Evolutionary conservation across 2,888 invertebrate genomes (phyloP), one percentile per base, ranked within the genome.

Genomic region (Leucophenga maculata): DNA sequence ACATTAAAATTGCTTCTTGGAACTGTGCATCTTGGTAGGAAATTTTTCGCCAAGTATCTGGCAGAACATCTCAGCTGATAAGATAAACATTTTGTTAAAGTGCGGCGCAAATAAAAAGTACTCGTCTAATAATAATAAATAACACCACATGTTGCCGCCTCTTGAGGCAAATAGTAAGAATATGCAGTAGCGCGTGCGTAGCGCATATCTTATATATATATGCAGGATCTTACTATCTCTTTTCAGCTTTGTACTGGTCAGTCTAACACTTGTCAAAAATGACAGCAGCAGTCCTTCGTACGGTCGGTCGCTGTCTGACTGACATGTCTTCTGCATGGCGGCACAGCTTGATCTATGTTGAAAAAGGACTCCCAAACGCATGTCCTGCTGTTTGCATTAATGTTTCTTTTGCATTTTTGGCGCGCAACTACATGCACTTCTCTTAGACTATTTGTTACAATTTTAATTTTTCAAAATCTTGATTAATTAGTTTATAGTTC

Each of bases 401-500:
- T 54, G 54, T 54, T 54, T 54, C 22, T 22, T 20, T 9, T 54
- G 9, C 54, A 9, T 20, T 54, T 54, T 54, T 26, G 22, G 18
- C 54, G 22, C 14, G 4, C 31, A 31, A 14, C 26, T n/a, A 59
- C 32, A 16, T 54, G 54, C 18, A 16, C 18, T 11, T 54, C 6
- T 54, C 6, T 11, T 4, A 1, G 11, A 54, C 18, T 57, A 16
- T 64, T 44, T 64, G 62, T 64, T 64, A 64, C 62, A 64, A 64
- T 64, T 64, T 46, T 48, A 64, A 64, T 64, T 64, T 60, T 60
- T 26, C 16, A 64, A 64, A 64, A 48, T 48, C 22, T 64, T 64
- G 62, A 64, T 64, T 64, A 64, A 64, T 64, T 64, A 64, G 50
- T 18, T 16, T 50, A 18, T 50, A n/a, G n/a, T n/a, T n/a, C 72